These are phyloP conservation scores for Apodemus speciosus DNA, from an alignment of 2,113 vertebrate species.

Conservation along the genomic window DNA sequence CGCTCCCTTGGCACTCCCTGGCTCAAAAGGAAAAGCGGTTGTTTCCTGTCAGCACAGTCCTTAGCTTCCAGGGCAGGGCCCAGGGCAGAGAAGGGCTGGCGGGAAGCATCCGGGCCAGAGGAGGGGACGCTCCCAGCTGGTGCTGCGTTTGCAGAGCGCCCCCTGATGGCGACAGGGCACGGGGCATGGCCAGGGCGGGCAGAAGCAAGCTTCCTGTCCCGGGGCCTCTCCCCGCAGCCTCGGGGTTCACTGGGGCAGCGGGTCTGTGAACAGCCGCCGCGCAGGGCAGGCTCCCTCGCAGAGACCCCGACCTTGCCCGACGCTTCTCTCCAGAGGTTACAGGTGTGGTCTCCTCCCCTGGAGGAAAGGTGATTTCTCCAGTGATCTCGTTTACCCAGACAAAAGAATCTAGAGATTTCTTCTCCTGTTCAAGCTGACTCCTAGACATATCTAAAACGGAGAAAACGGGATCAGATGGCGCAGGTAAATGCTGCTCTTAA, in stretches of 20 bases:
- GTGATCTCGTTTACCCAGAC: slow-evolving; percentile 73
- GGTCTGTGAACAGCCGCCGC: not conserved
- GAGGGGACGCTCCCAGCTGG: not conserved
- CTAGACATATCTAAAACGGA: slow-evolving; percentile 54
- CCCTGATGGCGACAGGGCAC: not conserved
- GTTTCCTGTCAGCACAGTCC: not conserved
- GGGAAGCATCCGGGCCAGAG: fast-evolving
- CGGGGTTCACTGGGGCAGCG: fast-evolving
- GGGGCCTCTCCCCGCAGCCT: not conserved
- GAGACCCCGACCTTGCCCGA: not conserved
- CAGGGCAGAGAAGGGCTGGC: not conserved
- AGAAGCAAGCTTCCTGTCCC: not conserved
- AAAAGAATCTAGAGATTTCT: slow-evolving; percentile 41
- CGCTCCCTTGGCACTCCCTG: not conserved
- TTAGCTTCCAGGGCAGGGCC: slow-evolving; percentile 29
- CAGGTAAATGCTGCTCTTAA: not conserved
- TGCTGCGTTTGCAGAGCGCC: not conserved
- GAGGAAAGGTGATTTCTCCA: slow-evolving; percentile 52
- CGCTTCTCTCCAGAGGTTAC: not conserved
- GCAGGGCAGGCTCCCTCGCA: fast-evolving
- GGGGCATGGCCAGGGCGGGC: not conserved
- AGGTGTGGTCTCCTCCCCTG: not conserved
- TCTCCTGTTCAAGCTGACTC: not conserved
- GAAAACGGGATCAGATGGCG: not conserved
- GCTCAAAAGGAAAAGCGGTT: slow-evolving; percentile 46